Conservation (phyloP, 1,140 invertebrate genomes). For the Cydia strobilella region DNA sequence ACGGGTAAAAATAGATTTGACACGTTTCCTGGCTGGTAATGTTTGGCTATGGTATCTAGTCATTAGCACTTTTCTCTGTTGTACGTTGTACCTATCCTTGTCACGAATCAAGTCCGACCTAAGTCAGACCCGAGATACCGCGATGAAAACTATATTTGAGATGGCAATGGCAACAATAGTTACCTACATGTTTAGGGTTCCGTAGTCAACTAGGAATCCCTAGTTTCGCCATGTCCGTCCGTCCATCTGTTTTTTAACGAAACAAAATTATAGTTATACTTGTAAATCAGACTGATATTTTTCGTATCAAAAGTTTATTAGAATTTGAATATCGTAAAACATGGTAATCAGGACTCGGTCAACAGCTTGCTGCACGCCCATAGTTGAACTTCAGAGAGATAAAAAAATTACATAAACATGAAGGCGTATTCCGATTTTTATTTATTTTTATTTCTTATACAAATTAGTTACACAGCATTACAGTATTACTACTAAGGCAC, state of each 20-base stretch:
- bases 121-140: no score
- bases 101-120: no score
- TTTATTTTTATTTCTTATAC: no score
- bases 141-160: no score
- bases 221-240: no score
- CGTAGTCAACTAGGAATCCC: no score
- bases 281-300: not conserved
- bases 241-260: not conserved
- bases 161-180: no score
- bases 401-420: not conserved
- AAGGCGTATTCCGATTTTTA: not conserved
- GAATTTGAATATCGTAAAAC: not conserved
- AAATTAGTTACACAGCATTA: no score
- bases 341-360: not conserved
- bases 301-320: not conserved
- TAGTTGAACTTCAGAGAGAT: not conserved
- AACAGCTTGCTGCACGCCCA: not conserved
- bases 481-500: no score
- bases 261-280: not conserved
- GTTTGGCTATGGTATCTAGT: not conserved
- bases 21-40: not conserved
- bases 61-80: no score
- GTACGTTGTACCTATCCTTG: no score
- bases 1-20: conserved; percentile 28
- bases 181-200: no score